phyloP scores from a whole-genome alignment of 2,888 invertebrate species.

The Baronia brevicornis region DNA sequence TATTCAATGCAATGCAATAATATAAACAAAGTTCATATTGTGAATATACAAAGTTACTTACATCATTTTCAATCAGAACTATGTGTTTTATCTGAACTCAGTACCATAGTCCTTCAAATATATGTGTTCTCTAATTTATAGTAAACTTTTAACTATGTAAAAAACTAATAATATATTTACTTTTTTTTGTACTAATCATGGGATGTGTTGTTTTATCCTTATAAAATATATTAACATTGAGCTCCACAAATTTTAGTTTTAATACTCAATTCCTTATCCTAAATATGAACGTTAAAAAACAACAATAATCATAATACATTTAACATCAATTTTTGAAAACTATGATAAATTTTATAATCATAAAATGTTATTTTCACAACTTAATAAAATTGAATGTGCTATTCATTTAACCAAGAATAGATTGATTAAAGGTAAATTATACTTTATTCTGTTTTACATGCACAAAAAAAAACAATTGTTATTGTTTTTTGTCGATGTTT shows the following conservation, averaged over 20 bases:
- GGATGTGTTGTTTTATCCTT: slow-evolving; percentile 77
- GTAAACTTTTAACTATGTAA: slow-evolving; percentile 74
- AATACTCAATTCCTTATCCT: slow-evolving; percentile 40
- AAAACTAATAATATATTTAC: slow-evolving; percentile 76
- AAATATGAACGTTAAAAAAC: slow-evolving; percentile 12
- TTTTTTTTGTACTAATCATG: slow-evolving; percentile 77
- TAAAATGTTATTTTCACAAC: too few species aligned
- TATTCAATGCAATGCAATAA: slow-evolving; percentile 71
- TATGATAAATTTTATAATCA: slow-evolving; percentile 15
- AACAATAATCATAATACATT: slow-evolving; percentile 7
- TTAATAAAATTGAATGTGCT: too few species aligned
- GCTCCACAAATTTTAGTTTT: slow-evolving; percentile 72
- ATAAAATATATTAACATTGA: slow-evolving; percentile 77
- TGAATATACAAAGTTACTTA: slow-evolving; percentile 75
- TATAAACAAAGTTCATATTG: slow-evolving; percentile 72
- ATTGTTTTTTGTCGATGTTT: too few species aligned
- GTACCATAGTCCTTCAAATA: slow-evolving; percentile 75
- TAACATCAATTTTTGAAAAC: too few species aligned
- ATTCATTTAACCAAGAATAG: too few species aligned
- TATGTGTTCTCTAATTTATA: slow-evolving; percentile 75
- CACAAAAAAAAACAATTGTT: too few species aligned
- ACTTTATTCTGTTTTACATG: too few species aligned
- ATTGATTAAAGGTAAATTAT: too few species aligned
- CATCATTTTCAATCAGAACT: slow-evolving; percentile 69
- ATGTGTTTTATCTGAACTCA: slow-evolving; percentile 75